Percentiles rank a stretch among this genome's conserved stretches.
Evolutionary conservation across 1,140 invertebrate genomes (phyloP).

Genomic region (Prorops nasuta): DNA sequence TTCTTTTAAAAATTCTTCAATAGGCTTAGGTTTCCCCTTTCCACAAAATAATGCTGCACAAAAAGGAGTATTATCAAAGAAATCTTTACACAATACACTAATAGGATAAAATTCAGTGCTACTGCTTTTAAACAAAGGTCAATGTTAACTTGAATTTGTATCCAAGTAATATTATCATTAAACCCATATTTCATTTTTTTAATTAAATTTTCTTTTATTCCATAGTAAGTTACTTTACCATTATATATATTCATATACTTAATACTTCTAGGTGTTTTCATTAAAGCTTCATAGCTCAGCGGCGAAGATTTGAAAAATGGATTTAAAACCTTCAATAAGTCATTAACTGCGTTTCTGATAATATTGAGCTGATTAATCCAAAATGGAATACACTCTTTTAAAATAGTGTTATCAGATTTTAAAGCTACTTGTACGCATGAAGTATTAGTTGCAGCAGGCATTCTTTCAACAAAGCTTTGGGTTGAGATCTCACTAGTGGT

Average conservation of each 20-base stretch:
- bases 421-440: no score
- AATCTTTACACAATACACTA: neutral
- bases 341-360: no score
- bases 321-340: no score
- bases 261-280: no score
- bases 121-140: neutral
- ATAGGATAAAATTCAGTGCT: neutral
- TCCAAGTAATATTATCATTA: neutral
- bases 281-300: neutral
- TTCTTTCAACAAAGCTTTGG: no score
- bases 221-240: neutral
- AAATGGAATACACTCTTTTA: no score
- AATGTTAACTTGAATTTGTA: no score
- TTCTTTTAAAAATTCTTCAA: slow-evolving; percentile 8
- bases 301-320: no score
- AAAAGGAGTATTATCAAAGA: neutral
- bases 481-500: no score
- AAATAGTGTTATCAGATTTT: no score
- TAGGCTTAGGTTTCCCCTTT: slow-evolving; percentile 4
- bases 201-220: neutral
- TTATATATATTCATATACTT: neutral
- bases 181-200: neutral
- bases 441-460: no score
- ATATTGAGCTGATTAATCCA: no score
- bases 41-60: slow-evolving; percentile 11